These are phyloP conservation scores for Anolis sagrei DNA, from an alignment of 2,113 vertebrate genomes.

Conservation along the genomic window DNA sequence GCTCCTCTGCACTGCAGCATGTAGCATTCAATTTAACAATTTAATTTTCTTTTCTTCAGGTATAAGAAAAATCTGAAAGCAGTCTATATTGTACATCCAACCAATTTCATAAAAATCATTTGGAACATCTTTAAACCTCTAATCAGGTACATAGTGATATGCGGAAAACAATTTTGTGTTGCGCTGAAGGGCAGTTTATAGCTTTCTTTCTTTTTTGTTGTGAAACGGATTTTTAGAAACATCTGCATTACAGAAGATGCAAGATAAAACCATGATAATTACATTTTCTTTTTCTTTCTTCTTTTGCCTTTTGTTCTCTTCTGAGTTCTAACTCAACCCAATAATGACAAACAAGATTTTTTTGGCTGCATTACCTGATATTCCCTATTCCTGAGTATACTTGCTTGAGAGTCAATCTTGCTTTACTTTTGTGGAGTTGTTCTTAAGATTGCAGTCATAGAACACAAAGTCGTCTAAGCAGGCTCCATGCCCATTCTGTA, in stretches of 20 bases:
- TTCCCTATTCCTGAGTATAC: not conserved
- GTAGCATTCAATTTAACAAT: slow-evolving; percentile 44
- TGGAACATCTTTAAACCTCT: slow-evolving; percentile 90
- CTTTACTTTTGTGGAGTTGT: not conserved
- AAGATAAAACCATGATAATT: slow-evolving; percentile 5
- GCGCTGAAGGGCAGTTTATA: slow-evolving; percentile 38
- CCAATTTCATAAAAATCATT: slow-evolving; percentile 85
- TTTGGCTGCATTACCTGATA: not conserved
- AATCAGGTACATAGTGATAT: slow-evolving; percentile 79
- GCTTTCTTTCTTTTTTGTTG: slow-evolving; percentile 28
- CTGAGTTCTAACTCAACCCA: not conserved
- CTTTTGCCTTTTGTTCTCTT: not conserved
- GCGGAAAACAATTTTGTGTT: slow-evolving; percentile 5
- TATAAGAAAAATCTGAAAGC: slow-evolving; percentile 92
- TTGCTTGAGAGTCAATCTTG: not conserved
- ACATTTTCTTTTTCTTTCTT: not conserved
- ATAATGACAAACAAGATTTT: not conserved
- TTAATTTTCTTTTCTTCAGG: slow-evolving; percentile 69
- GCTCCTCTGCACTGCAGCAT: slow-evolving; percentile 8
- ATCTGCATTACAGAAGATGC: slow-evolving; percentile 36
- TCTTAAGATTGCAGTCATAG: not conserved
- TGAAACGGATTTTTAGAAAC: slow-evolving; percentile 37
- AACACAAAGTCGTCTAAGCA: not conserved
- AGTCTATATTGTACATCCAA: slow-evolving; percentile 87
- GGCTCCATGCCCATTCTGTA: not conserved